Conservation (phyloP, 2,113 vertebrate genomes). For the Carollia perspicillata region DNA sequence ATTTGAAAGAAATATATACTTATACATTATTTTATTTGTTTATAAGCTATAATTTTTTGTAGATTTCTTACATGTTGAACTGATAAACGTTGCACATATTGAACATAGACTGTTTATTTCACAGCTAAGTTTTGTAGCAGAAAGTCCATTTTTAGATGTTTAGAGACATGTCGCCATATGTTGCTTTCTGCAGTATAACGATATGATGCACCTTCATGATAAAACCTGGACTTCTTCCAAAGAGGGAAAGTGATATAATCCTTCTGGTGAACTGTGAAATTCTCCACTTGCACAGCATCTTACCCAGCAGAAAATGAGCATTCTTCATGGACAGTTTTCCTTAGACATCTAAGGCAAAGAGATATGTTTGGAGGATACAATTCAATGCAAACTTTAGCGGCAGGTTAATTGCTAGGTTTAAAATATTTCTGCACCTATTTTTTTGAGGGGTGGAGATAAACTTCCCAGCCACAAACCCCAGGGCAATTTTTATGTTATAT, state of each 20-base stretch:
- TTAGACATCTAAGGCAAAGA: conserved; percentile 15
- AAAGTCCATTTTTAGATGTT: conserved; percentile 56
- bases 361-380: background rate
- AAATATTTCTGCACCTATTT: background rate
- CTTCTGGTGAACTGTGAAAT: conserved; percentile 35
- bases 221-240: conserved; percentile 73
- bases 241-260: conserved; percentile 27
- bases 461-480: background rate
- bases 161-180: conserved; percentile 70
- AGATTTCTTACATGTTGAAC: background rate
- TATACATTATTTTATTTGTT: background rate
- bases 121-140: conserved; percentile 19
- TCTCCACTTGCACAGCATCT: background rate
- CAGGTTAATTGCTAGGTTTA: conserved; percentile 37
- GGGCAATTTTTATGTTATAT: background rate
- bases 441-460: background rate
- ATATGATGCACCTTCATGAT: conserved; percentile 61
- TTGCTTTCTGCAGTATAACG: conserved; percentile 69
- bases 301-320: conserved; percentile 40
- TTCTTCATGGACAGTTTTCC: background rate
- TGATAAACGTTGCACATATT: background rate
- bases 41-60: background rate
- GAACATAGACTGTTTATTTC: conserved; percentile 32
- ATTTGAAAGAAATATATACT: background rate
- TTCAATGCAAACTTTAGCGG: conserved; percentile 6